Conservation (phyloP, 2,113 vertebrate genomes). For the Onychorhynchus coronatus region DNA sequence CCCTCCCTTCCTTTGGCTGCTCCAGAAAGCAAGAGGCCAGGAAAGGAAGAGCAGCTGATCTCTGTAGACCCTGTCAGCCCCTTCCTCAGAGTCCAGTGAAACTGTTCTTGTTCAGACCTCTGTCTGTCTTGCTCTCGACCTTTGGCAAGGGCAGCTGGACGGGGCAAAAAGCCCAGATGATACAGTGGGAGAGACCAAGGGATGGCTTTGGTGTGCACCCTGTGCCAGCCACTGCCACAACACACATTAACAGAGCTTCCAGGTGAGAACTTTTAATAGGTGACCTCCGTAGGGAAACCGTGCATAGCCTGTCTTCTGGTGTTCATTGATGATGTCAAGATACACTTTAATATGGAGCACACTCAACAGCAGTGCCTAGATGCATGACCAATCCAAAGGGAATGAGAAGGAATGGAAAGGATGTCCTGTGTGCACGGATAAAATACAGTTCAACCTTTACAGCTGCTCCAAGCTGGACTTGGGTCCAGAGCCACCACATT, state of each 20-base stretch:
- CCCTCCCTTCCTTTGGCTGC: not conserved
- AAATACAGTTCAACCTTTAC: not conserved
- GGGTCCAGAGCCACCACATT: not conserved
- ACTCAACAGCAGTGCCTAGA: not conserved
- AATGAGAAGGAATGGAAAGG: not conserved
- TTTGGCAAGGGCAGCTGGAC: not conserved
- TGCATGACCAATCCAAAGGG: not conserved
- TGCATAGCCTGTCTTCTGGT: not conserved
- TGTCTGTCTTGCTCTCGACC: not conserved
- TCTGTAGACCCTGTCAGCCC: not conserved
- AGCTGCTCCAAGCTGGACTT: not conserved
- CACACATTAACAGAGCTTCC: not conserved
- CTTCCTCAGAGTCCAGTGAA: not conserved
- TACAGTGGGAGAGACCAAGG: not conserved
- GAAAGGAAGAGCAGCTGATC: not conserved
- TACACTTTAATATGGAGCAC: not conserved
- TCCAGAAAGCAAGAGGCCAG: not conserved
- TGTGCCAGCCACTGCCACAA: not conserved
- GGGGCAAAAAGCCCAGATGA: not conserved
- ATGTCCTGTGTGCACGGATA: not conserved
- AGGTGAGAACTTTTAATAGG: not conserved
- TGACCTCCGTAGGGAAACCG: not conserved
- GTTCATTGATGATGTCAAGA: not conserved
- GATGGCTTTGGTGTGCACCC: not conserved
- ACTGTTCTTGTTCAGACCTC: not conserved